phyloP scores from a whole-genome alignment of 2,888 invertebrate genomes.

The Cephus runcator region DNA sequence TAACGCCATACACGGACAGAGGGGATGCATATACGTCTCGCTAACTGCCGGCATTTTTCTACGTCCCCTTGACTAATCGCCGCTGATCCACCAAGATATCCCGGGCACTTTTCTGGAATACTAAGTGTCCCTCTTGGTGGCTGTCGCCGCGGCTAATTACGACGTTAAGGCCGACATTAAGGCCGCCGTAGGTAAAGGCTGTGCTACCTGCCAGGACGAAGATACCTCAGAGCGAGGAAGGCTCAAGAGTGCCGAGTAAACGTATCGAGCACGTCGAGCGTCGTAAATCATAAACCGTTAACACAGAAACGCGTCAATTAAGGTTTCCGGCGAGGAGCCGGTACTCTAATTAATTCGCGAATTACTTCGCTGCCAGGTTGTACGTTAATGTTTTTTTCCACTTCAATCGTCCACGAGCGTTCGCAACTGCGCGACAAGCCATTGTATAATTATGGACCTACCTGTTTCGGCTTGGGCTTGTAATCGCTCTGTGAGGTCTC shows the following conservation, averaged over 20 bases:
- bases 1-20: not conserved
- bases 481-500: slow-evolving; percentile 36
- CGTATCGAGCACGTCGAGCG: not conserved
- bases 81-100: slow-evolving; percentile 11
- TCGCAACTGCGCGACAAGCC: not conserved
- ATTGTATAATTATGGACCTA: not conserved
- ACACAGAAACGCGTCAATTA: not conserved
- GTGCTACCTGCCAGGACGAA: not conserved
- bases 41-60: not conserved
- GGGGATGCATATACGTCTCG: not conserved
- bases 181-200: not conserved
- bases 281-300: not conserved
- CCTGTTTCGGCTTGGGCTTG: not conserved
- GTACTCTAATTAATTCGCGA: not conserved
- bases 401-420: not conserved
- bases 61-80: slow-evolving; percentile 10
- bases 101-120: slow-evolving; percentile 10
- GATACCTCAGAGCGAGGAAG: not conserved
- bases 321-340: not conserved
- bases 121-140: slow-evolving; percentile 12
- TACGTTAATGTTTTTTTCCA: not conserved
- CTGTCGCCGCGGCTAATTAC: slow-evolving; percentile 14
- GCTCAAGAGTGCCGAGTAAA: not conserved
- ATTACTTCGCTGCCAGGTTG: not conserved
- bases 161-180: not conserved